Conservation (phyloP, 37 sponge, comb jelly and placozoan genomes). For the Oopsacas minuta region DNA sequence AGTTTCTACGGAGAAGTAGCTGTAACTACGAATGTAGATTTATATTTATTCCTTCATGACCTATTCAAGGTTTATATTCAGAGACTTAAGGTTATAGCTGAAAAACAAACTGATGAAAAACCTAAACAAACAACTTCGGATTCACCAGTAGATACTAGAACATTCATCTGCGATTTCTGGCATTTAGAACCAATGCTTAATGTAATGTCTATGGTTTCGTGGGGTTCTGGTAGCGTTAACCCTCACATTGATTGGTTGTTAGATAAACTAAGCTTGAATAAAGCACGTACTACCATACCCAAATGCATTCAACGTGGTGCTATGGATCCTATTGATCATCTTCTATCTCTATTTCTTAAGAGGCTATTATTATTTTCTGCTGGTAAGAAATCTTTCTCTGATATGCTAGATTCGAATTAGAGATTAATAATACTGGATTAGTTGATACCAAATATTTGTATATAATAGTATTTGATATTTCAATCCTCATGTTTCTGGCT, state of each 20-base stretch:
- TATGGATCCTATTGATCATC: conserved; percentile 85
- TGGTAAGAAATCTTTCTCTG: conserved; percentile 23
- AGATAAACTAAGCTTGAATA: conserved; percentile 80
- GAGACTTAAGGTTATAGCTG: neutral
- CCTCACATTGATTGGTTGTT: conserved; percentile 81
- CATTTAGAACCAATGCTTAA: conserved; percentile 72
- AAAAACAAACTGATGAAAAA: neutral
- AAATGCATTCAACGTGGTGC: conserved; percentile 83
- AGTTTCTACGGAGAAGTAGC: conserved; percentile 41
- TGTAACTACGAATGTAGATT: conserved; percentile 68
- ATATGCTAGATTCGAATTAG: neutral
- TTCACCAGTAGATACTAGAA: conserved; percentile 15
- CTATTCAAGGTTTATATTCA: conserved; percentile 61
- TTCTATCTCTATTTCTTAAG: conserved; percentile 30
- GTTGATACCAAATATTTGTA: neutral
- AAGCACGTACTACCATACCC: conserved; percentile 83
- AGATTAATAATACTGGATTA: neutral
- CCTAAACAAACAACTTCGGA: neutral
- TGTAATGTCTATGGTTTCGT: conserved; percentile 39
- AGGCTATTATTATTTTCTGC: conserved; percentile 27
- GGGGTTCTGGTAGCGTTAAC: conserved; percentile 69
- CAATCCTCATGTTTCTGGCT: neutral
- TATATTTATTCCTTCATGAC: conserved; percentile 85
- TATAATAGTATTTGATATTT: neutral
- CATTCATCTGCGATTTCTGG: conserved; percentile 71